Evolutionary conservation across 2,888 invertebrate genomes (phyloP).

Genomic region (Tenthredo mesomela): DNA sequence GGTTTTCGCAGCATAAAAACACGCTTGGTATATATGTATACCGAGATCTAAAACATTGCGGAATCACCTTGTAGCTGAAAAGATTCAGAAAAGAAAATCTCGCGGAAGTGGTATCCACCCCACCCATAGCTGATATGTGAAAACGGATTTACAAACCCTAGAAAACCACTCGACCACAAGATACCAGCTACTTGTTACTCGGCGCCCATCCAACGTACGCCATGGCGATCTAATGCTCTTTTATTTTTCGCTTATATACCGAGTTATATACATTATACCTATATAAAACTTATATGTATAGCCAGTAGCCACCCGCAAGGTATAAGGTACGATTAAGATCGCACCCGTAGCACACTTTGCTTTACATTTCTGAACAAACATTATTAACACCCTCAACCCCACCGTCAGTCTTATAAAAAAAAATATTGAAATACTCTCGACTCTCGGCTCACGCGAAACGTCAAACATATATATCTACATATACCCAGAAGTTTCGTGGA

Average conservation of each 20-base stretch:
- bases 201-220: neutral
- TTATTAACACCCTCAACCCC: neutral
- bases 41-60: neutral
- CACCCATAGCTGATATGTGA: slow-evolving; percentile 1
- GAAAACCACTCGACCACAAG: slow-evolving; percentile 34
- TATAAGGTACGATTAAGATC: slow-evolving; percentile 29
- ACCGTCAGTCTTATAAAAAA: neutral
- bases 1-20: neutral
- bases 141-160: slow-evolving; percentile 41
- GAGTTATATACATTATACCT: too few species aligned
- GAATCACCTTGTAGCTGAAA: neutral
- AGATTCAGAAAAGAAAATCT: slow-evolving; percentile 14
- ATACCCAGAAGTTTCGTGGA: too few species aligned
- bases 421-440: neutral
- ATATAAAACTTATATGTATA: neutral
- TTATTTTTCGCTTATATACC: neutral
- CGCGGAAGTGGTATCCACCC: neutral
- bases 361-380: slow-evolving; percentile 2
- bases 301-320: neutral
- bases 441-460: neutral
- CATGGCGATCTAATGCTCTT: slow-evolving; percentile 8
- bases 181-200: slow-evolving; percentile 38
- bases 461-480: neutral
- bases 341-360: slow-evolving; percentile 26
- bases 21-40: neutral